These are phyloP conservation scores for Drosophila melanica DNA, from an alignment of 1,140 invertebrate genomes.

Conservation along the genomic window DNA sequence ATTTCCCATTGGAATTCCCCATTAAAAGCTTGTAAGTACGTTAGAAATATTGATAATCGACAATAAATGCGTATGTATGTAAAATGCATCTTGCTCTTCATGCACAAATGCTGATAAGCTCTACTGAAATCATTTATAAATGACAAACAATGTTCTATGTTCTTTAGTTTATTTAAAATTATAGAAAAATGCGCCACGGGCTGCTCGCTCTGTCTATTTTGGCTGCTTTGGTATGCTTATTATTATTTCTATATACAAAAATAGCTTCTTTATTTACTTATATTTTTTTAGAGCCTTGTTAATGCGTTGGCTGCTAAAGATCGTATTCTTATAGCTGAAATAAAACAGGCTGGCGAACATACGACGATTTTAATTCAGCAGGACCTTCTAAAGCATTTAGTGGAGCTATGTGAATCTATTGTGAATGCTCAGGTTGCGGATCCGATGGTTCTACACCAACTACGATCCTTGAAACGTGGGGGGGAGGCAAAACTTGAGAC, in stretches of 20 bases:
- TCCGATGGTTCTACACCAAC: background rate
- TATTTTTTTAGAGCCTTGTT: conserved; percentile 11
- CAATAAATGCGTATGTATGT: background rate
- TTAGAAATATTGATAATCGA: too few relatives aligned
- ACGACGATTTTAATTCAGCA: background rate
- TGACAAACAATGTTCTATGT: background rate
- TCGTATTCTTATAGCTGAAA: background rate
- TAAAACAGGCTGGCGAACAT: background rate
- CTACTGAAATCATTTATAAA: conserved; percentile 1
- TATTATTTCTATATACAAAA: too few relatives aligned
- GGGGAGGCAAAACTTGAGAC: background rate
- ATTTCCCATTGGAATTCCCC: too few relatives aligned
- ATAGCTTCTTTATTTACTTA: background rate
- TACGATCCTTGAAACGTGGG: background rate
- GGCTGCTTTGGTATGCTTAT: background rate
- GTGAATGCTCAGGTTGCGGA: background rate
- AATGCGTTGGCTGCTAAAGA: background rate
- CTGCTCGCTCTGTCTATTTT: background rate
- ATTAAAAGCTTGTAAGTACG: too few relatives aligned
- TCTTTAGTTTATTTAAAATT: conserved; percentile 4
- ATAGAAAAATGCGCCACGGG: conserved; percentile 1
- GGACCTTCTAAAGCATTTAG: background rate
- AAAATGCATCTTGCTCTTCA: background rate
- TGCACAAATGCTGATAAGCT: conserved; percentile 10
- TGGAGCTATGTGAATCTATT: background rate